Evolutionary conservation across 2,113 vertebrate species (phyloP).

Genomic region (Blennius ocellaris): DNA sequence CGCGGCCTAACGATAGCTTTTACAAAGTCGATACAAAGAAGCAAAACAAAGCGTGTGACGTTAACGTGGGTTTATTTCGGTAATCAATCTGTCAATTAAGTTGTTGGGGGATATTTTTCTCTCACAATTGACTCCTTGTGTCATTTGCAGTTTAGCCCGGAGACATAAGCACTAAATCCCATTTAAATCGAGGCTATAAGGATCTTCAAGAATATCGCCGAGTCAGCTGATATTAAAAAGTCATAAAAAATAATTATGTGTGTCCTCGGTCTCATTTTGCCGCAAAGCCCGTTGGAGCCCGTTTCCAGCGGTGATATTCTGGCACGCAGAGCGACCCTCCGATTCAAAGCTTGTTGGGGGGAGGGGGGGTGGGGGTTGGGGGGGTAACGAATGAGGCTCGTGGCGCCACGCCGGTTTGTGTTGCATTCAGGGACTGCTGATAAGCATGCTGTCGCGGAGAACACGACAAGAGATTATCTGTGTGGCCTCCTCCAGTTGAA

Average conservation of each 20-base stretch:
- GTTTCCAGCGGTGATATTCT: conserved; percentile 38
- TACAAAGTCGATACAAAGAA: no score
- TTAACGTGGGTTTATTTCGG: no score
- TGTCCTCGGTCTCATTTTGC: background rate
- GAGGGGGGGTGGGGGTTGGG: no score
- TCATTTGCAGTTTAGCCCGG: no score
- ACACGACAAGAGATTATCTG: conserved; percentile 70
- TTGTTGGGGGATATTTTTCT: no score
- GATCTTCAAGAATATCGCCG: background rate
- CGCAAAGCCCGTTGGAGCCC: conserved; percentile 5
- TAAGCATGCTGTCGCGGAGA: conserved; percentile 61
- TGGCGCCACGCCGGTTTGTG: conserved; percentile 35
- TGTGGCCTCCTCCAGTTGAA: conserved; percentile 21
- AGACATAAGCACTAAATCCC: no score
- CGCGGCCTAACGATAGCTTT: no score
- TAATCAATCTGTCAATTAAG: no score
- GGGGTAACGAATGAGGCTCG: conserved; percentile 42
- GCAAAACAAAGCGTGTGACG: no score
- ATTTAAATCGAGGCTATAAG: background rate
- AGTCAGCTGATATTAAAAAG: background rate
- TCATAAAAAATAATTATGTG: background rate
- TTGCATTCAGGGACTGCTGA: conserved; percentile 52
- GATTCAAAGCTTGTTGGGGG: conserved; percentile 29
- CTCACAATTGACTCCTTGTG: no score
- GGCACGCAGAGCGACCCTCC: conserved; percentile 9